Percentiles rank a stretch among this genome's conserved stretches.
Evolutionary conservation across 2,888 invertebrate genomes (phyloP).

Genomic region (Busseola fusca): DNA sequence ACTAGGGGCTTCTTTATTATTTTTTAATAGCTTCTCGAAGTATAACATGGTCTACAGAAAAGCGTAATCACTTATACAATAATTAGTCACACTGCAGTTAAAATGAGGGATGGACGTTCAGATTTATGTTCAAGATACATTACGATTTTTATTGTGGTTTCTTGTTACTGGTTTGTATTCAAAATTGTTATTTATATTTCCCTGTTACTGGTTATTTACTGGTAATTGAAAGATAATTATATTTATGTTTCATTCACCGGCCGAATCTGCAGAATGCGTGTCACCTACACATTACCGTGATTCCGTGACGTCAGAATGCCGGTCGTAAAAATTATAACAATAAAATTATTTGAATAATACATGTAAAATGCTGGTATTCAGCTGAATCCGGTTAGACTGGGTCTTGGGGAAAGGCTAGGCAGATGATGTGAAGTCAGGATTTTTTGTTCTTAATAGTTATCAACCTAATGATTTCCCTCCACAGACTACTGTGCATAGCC

Average conservation of each 20-base stretch:
- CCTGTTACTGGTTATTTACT: slow-evolving; percentile 1
- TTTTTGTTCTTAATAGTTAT: not conserved
- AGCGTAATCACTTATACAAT: slow-evolving; percentile 2
- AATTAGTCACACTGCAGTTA: slow-evolving; percentile 27
- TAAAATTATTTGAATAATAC: not conserved
- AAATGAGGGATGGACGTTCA: slow-evolving; percentile 76
- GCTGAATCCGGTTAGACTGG: too few species aligned
- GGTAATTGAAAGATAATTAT: not conserved
- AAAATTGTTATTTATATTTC: slow-evolving; percentile 8
- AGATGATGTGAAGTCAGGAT: not conserved
- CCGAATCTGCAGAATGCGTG: not conserved
- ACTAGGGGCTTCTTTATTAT: slow-evolving; percentile 1
- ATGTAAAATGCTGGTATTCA: too few species aligned
- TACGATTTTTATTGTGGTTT: slow-evolving; percentile 92
- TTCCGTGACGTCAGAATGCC: not conserved
- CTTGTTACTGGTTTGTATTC: slow-evolving; percentile 92
- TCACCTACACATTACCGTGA: not conserved
- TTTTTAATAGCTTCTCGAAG: slow-evolving; percentile 8
- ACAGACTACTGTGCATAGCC: too few species aligned
- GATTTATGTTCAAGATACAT: slow-evolving; percentile 90
- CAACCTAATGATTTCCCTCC: not conserved
- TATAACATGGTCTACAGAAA: slow-evolving; percentile 17
- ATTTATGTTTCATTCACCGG: not conserved
- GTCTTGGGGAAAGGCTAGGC: too few species aligned
- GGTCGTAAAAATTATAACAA: not conserved